Evolutionary conservation across 2,113 vertebrate species (phyloP).

Genomic region (Poecile atricapillus): DNA sequence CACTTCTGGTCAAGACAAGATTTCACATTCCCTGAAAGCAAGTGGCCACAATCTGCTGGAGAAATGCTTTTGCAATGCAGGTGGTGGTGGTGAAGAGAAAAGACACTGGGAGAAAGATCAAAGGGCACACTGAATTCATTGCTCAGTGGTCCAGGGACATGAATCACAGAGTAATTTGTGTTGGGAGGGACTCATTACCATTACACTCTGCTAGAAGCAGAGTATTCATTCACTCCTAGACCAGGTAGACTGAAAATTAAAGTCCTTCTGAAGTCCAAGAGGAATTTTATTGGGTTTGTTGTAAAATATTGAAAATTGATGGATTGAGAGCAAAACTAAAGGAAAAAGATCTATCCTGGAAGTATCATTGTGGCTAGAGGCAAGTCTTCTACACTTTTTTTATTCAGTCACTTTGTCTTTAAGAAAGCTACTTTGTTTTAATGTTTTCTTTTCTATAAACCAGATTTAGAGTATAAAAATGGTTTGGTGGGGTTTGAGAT

Average conservation of each 20-base stretch:
- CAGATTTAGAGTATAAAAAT: background rate
- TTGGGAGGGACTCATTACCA: background rate
- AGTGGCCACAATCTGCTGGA: background rate
- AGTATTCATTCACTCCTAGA: background rate
- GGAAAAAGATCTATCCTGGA: background rate
- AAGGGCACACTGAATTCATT: accelerated
- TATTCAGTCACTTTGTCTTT: background rate
- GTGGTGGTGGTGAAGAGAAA: background rate
- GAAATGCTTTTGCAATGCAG: background rate
- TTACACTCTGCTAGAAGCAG: background rate
- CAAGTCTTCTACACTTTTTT: background rate
- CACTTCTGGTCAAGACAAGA: background rate
- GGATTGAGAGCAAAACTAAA: background rate
- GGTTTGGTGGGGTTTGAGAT: background rate
- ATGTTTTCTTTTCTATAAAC: background rate
- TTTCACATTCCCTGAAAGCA: background rate
- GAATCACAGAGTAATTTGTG: background rate
- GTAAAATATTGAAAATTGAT: background rate
- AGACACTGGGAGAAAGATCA: background rate
- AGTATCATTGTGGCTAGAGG: background rate
- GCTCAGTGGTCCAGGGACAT: background rate
- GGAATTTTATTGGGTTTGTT: background rate
- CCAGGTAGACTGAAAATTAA: background rate
- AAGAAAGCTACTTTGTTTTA: background rate
- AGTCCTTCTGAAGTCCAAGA: background rate